Conservation (phyloP, 2,797 vertebrate genomes). For the Sebastes vulpes region DNA sequence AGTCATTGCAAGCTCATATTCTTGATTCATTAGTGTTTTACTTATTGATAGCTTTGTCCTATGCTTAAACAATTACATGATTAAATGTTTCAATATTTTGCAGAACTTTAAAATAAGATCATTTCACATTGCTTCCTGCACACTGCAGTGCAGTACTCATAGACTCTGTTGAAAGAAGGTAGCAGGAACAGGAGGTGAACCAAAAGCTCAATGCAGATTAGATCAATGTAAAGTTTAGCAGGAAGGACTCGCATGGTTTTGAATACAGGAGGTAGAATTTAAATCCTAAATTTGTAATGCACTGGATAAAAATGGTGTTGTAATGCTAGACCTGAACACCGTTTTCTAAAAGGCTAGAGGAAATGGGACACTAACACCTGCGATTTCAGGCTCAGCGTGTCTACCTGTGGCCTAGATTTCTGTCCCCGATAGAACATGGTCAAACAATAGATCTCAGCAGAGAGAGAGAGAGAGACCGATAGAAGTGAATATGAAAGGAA, state of each 20-base stretch:
- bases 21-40: not conserved
- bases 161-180: not conserved
- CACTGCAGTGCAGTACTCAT: not conserved
- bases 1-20: not conserved
- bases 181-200: not conserved
- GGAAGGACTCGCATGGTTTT: not conserved
- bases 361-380: constrained; percentile 41
- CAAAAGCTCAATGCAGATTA: not conserved
- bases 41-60: not conserved
- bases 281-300: not conserved
- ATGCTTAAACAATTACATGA: not conserved
- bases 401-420: constrained; percentile 55
- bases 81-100: not conserved
- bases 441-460: constrained; percentile 9
- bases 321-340: constrained; percentile 11
- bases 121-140: not conserved
- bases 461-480: not conserved
- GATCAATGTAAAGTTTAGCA: not conserved
- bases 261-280: not conserved
- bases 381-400: constrained; percentile 15
- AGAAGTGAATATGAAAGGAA: not conserved
- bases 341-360: constrained; percentile 31
- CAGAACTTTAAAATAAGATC: not conserved
- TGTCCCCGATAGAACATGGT: constrained; percentile 6
- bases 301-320: not conserved